A percentile compares a stretch with the other conserved stretches of the same genome.
Conservation (phyloP, 1,140 invertebrate genomes). For the Melipona quadrifasciata region DNA sequence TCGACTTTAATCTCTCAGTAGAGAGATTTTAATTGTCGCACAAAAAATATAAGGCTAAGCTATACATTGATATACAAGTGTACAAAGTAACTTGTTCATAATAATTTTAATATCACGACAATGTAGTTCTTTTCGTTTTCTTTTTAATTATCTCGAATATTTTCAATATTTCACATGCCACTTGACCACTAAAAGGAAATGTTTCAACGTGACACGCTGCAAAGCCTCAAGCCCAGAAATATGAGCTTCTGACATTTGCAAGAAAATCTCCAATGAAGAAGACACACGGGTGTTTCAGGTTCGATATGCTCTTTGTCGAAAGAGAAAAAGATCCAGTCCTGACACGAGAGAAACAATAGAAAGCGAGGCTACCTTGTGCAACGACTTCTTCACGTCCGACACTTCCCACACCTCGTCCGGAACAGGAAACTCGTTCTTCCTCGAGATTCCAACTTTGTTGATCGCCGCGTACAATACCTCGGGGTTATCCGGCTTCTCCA, state of each 20-base stretch:
- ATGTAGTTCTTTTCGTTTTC: too few relatives aligned
- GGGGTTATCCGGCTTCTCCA: conserved; percentile 71
- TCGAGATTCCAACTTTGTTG: conserved; percentile 73
- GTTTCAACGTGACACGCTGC: neutral
- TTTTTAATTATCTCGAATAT: too few relatives aligned
- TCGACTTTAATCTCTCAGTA: neutral
- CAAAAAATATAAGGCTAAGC: neutral
- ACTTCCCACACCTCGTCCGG: conserved; percentile 77
- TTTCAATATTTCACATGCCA: too few relatives aligned
- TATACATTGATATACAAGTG: too few relatives aligned
- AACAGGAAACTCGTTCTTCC: conserved; percentile 72
- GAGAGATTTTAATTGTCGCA: neutral
- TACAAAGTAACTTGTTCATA: too few relatives aligned
- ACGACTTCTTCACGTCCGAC: conserved; percentile 67
- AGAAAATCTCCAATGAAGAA: neutral
- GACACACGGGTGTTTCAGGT: too few relatives aligned
- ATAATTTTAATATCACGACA: too few relatives aligned
- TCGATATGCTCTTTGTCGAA: neutral
- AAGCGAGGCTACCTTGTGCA: conserved; percentile 63
- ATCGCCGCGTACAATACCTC: conserved; percentile 79
- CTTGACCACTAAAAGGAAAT: neutral
- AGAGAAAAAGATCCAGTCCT: neutral
- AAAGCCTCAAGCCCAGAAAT: too few relatives aligned
- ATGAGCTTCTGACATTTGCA: neutral
- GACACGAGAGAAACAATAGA: neutral